Evolutionary conservation across 2,797 vertebrate genomes (phyloP).

Genomic region (Acanthornis magna): DNA sequence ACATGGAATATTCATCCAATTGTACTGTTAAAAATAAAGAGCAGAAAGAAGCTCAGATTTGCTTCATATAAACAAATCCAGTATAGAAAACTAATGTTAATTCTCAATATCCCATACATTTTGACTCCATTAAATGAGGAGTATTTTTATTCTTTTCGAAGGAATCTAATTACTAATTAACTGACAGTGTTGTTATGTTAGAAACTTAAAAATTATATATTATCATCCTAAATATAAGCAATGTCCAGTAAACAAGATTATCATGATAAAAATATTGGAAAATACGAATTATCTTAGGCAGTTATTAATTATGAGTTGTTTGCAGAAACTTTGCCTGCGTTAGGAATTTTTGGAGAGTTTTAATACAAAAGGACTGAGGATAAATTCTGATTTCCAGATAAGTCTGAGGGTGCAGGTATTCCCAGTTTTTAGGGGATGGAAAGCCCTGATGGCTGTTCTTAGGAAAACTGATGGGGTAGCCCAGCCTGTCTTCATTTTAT

Average conservation of each 20-base stretch:
- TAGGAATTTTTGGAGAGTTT: neutral
- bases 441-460: neutral
- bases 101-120: neutral
- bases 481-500: neutral
- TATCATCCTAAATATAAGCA: neutral
- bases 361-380: neutral
- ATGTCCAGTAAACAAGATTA: neutral
- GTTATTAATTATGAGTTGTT: neutral
- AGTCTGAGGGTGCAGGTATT: neutral
- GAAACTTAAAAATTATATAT: neutral
- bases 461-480: neutral
- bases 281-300: accelerated
- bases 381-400: neutral
- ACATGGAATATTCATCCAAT: neutral
- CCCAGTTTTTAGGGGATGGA: neutral
- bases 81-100: neutral
- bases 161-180: neutral
- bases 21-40: neutral
- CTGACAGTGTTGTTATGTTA: neutral
- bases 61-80: neutral
- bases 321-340: neutral
- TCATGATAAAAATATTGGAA: neutral
- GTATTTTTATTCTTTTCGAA: neutral
- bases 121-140: neutral
- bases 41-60: neutral